Base-by-base conservation (phyloP, 2,797 vertebrate species). In the Cyprinodon diabolis region DNA sequence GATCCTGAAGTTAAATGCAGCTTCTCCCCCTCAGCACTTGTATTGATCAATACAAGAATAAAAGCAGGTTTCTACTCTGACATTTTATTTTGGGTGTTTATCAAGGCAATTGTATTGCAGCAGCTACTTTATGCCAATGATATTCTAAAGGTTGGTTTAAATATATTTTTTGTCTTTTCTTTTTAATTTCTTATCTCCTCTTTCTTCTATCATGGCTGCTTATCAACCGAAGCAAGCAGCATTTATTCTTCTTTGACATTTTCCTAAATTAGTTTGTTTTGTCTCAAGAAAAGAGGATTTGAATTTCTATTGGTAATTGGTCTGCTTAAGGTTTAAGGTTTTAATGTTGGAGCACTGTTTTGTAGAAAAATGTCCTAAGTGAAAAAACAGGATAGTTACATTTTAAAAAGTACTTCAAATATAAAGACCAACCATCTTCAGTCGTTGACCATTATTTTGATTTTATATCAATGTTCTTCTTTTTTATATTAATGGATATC, bases 401-500 rank as follows among this genome's bases (percentile, higher is more conserved):
- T 25, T 48, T 37, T 69, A 67, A 74, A 81, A 79, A 77, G 60
- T 80, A 80, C 70, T 74, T 80, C 56, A 51, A 79, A 84, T 70
- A 69, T 43, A 87, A 83, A 71, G 57, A 89, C 77, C 75, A 91
- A 66, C 90, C 94, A 95, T 95, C 84, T 84, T 84, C 92, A 93
- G 92, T 93, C 93, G 93, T 94, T 90, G 91, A 94, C 90, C 91
- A 92, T 95, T 94, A 90, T 87, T 92, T 95, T 94, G 75, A 94
- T 94, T 94, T 95, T 91, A 94, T 95, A 94, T 95, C 86, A 95
- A 93, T 95, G 94, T 96, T 94, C 88, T 93, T 94, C 69, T 94
- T 94, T 93, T 94, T 93, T 93, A 91, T 95, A 94, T 96, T 89
- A 92, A 93, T 96, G 95, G 95, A 92, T 96, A 94, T 95, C 86